Base-by-base conservation (phyloP, 2,888 invertebrate species). In the Zonitis immaculata region DNA sequence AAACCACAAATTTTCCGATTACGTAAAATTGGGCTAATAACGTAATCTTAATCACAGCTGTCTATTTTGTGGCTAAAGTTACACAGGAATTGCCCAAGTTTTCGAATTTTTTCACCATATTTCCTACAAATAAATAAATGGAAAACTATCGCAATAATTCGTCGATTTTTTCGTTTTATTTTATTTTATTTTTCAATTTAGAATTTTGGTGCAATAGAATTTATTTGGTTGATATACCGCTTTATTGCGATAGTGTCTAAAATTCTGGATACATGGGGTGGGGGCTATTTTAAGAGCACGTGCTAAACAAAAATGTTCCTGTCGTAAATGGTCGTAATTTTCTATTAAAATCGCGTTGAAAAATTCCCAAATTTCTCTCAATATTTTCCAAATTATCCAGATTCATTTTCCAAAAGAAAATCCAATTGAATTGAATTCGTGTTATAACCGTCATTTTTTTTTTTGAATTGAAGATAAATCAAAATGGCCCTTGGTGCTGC, bases 401-500 rank as follows among this genome's bases (percentile, higher is more conserved):
- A 54, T 47, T 46, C 39, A n/a, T 14, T 22, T n/a, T 11, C 3
- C 42, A 35, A 44, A 27, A 30, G 25, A 18, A 26, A 28, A 27
- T 27, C 16, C 11, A 12, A 47, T 18, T 46, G 3, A 6, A 4
- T 27, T 8, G 18, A 46, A 20, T 18, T 47, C 18, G 30, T 28
- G 32, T 18, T 18, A 35, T 35, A 16, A 35, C 35, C 35, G 7
- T 18, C 16, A 32, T 16, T 8, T 16, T 35, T 18, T 35, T 9
- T 16, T 35, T 35, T 8, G 2, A 47, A 30, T 49, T 30, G 30
- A 39, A 49, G 16, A 32, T 42, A 12, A 49, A 44, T 9, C 58
- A 64, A 61, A 66, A 72, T 72, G 72, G 72, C 70, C 60, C 64
- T 71, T 54, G 71, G 71, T 61, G 63, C 69, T 44, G 66, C 65